Base-by-base conservation (phyloP, 2,888 invertebrate species). In the Hemistola chrysoprasaria region DNA sequence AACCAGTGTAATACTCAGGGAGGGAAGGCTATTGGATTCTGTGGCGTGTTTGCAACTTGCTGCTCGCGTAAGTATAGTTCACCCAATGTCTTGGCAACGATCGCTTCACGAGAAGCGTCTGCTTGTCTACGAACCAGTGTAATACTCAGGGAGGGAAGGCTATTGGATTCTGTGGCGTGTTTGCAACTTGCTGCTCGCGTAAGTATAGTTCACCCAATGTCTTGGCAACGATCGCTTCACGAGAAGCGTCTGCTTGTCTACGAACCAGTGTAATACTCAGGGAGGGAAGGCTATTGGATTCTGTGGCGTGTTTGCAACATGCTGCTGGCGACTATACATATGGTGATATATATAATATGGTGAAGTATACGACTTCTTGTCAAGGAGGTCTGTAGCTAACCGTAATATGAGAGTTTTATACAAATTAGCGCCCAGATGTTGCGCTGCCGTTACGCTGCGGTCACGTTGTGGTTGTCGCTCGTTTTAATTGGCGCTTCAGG, bases 181-280 rank as follows among this genome's bases (percentile, higher is more conserved):
- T 90, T 39, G 87, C 81, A 1, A 87, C 89, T 1, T 90, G 90
- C 40, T 90, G 90, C 40, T 81, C 89, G 0, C 54, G 90, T 90
- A 52, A 81, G 88, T 82, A 42, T 8, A n/a, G n/a, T n/a, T n/a
- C n/a, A n/a, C n/a, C n/a, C 85, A 74, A 23, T 86, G 87, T 22
- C 56, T 74, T 4, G 77, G 88, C 4, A 63, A 64, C 0, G 84
- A 89, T 59, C 53, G 86, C 30, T 52, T 69, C 0, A 79, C 88
- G 0, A 78, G 82, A 1, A 91, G 91, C 0, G 86, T 90, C 0
- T 91, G 91, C 47, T 57, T 90, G 9, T 79, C 85, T 1, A 71
- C 85, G n/a, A 85, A 86, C 60, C 90, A 90, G 53, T 91, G 91
- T 46, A 82, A 86, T 59, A 81, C 89, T 0, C 87, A 88, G 39